These are phyloP conservation scores for Tetrapedia diversipes DNA, from an alignment of 2,888 invertebrate species.

Conservation along the genomic window DNA sequence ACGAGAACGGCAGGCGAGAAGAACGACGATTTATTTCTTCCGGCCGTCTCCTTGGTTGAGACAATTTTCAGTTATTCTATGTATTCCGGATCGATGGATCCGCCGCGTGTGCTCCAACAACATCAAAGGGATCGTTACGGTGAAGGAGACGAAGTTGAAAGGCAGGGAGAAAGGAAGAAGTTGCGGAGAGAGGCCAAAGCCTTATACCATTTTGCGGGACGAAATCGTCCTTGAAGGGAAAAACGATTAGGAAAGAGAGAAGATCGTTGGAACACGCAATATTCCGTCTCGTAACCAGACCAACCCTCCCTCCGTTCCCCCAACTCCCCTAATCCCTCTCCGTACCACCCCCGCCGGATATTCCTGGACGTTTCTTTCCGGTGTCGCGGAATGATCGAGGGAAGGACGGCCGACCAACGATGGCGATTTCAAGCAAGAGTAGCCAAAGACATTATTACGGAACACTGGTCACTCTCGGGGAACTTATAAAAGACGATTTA, in stretches of 20 bases:
- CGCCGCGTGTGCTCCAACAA: slow-evolving; percentile 43
- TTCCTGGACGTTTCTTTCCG: slow-evolving; percentile 41
- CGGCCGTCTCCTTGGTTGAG: neutral
- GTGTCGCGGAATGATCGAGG: slow-evolving; percentile 27
- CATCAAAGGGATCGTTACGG: slow-evolving; percentile 60
- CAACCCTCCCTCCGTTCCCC: too few species aligned
- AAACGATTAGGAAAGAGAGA: slow-evolving; percentile 57
- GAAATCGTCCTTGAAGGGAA: slow-evolving; percentile 56
- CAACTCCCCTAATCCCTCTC: too few species aligned
- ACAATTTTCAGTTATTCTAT: slow-evolving; percentile 64
- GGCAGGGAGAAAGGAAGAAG: slow-evolving; percentile 4
- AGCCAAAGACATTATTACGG: slow-evolving; percentile 38
- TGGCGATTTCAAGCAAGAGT: slow-evolving; percentile 36
- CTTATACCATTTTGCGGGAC: slow-evolving; percentile 47
- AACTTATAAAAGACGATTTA: slow-evolving; percentile 24
- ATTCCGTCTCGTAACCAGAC: slow-evolving; percentile 47
- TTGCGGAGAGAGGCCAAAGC: slow-evolving; percentile 35
- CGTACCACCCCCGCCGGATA: slow-evolving; percentile 15
- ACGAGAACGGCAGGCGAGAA: too few species aligned
- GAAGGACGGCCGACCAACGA: slow-evolving; percentile 20
- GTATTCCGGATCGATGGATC: slow-evolving; percentile 50
- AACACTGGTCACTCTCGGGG: slow-evolving; percentile 19
- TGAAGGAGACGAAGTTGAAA: slow-evolving; percentile 14
- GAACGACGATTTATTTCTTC: slow-evolving; percentile 3
- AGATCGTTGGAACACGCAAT: slow-evolving; percentile 46